These are phyloP conservation scores for Eristalis tenax DNA, from an alignment of 2,888 invertebrate genomes.

Conservation along the genomic window DNA sequence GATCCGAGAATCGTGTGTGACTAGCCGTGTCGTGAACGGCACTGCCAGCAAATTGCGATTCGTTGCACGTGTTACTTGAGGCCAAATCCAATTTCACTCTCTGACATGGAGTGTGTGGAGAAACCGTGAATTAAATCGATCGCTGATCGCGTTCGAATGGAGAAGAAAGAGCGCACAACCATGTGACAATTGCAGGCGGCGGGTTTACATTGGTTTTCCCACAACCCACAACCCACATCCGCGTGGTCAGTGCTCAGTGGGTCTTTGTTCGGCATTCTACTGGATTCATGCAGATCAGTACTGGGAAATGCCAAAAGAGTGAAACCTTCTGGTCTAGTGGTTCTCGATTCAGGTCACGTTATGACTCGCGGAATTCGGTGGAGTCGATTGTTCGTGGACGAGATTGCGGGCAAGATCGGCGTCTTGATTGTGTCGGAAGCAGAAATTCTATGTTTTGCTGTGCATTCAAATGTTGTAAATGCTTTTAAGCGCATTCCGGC, in stretches of 20 bases:
- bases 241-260: background rate
- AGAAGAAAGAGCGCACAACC: background rate
- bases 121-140: conserved; percentile 56
- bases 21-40: background rate
- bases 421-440: background rate
- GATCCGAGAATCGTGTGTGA: too few species aligned
- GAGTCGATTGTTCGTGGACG: background rate
- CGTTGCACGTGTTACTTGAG: conserved; percentile 45
- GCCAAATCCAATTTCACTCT: conserved; percentile 57
- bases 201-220: conserved; percentile 4
- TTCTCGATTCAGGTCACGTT: background rate
- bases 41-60: conserved; percentile 23
- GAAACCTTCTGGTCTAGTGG: background rate
- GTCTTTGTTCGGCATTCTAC: background rate
- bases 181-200: conserved; percentile 12
- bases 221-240: background rate
- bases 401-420: background rate
- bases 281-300: background rate
- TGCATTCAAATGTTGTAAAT: background rate
- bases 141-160: background rate
- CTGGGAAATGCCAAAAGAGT: background rate
- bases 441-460: background rate
- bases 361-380: background rate
- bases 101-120: conserved; percentile 22
- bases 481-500: background rate